phyloP scores from a whole-genome alignment of 1,140 invertebrate genomes.

The Druon quercuslanigerum region DNA sequence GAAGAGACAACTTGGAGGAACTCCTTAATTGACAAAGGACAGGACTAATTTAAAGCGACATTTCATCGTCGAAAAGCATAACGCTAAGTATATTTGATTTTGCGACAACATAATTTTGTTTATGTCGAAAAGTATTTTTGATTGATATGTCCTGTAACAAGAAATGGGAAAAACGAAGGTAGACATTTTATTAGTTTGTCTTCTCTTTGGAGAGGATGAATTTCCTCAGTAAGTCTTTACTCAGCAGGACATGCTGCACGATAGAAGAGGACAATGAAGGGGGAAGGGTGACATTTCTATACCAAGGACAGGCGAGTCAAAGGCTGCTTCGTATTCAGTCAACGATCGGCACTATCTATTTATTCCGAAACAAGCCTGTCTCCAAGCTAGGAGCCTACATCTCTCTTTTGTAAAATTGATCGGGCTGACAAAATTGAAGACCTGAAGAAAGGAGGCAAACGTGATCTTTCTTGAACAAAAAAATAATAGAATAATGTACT shows the following conservation, averaged over 20 bases:
- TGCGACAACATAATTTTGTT: not conserved
- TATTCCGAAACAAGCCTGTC: slow-evolving; percentile 71
- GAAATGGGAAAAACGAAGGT: not conserved
- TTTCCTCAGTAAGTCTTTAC: slow-evolving; percentile 1
- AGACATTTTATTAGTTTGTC: not conserved
- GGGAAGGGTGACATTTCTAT: slow-evolving; percentile 64
- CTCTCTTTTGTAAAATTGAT: slow-evolving; percentile 67
- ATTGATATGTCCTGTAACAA: not conserved
- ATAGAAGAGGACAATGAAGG: slow-evolving; percentile 6
- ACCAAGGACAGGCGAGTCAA: slow-evolving; percentile 57
- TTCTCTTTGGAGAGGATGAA: too few relatives aligned
- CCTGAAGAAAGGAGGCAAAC: slow-evolving; percentile 45
- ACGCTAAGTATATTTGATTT: not conserved
- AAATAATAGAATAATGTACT: not conserved
- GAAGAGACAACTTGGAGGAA: too few relatives aligned
- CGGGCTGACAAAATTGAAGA: slow-evolving; percentile 51
- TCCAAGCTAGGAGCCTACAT: slow-evolving; percentile 42
- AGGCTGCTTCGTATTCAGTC: slow-evolving; percentile 68
- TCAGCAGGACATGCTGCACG: not conserved
- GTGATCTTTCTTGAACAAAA: slow-evolving; percentile 33
- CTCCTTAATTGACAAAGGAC: too few relatives aligned
- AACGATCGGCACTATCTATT: slow-evolving; percentile 70
- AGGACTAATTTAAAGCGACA: not conserved
- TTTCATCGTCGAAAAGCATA: too few relatives aligned
- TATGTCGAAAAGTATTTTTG: not conserved